phyloP scores from a whole-genome alignment of 2,888 invertebrate species.

The Limnephilus marmoratus region DNA sequence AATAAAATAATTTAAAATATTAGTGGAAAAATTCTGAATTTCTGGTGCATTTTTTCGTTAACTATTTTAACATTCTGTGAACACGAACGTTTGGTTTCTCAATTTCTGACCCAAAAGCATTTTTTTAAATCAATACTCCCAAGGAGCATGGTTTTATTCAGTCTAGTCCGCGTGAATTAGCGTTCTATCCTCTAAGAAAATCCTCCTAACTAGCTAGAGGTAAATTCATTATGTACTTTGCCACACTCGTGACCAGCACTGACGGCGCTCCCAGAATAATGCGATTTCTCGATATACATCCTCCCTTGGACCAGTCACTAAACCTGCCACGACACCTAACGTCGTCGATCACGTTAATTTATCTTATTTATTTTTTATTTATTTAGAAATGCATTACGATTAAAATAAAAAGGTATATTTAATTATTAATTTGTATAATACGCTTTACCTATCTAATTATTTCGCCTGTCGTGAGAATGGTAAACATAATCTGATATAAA shows the following conservation, averaged over 20 bases:
- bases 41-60: no score
- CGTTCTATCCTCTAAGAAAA: neutral
- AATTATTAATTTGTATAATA: no score
- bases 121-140: neutral
- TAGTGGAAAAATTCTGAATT: no score
- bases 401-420: no score
- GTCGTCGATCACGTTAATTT: neutral
- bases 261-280: slow-evolving; percentile 11
- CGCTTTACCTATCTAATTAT: no score
- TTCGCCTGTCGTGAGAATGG: no score
- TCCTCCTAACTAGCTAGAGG: neutral
- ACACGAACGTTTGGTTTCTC: no score
- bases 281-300: neutral
- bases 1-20: no score
- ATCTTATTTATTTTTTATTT: no score
- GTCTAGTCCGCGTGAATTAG: neutral
- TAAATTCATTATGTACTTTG: neutral
- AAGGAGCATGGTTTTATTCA: neutral
- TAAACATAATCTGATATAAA: no score
- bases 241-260: neutral
- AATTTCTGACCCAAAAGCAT: neutral
- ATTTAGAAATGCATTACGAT: no score
- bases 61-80: no score
- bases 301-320: neutral
- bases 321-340: neutral